Conservation (phyloP, 1,140 invertebrate species). For the Rhagoletis zephyria region DNA sequence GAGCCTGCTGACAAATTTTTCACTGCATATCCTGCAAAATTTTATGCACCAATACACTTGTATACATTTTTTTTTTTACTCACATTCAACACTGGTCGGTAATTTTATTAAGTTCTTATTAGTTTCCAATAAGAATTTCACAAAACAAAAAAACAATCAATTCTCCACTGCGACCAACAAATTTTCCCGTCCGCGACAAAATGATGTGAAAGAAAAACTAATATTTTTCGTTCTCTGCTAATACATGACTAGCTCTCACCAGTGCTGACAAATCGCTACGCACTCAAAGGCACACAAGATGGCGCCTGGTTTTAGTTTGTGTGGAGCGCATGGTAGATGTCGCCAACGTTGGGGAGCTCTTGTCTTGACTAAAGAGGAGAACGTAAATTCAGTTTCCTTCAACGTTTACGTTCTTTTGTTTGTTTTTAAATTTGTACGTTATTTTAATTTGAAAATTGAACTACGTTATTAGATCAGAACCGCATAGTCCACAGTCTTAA, state of each 20-base stretch:
- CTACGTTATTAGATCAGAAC: too few species aligned
- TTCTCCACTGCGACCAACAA: slow-evolving; percentile 23
- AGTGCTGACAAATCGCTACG: background rate
- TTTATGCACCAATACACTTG: slow-evolving; percentile 29
- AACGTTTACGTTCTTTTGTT: too few species aligned
- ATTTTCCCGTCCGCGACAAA: slow-evolving; percentile 41
- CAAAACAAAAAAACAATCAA: slow-evolving; percentile 44
- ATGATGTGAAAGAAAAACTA: slow-evolving; percentile 52
- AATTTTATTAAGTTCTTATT: slow-evolving; percentile 40
- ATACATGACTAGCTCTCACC: slow-evolving; percentile 15
- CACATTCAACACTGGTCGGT: slow-evolving; percentile 41
- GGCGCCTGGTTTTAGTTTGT: background rate
- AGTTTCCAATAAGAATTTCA: slow-evolving; percentile 45
- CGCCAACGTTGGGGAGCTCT: background rate
- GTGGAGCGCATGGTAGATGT: background rate
- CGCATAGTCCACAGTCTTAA: too few species aligned
- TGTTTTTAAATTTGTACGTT: too few species aligned
- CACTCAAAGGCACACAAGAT: background rate
- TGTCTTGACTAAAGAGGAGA: background rate
- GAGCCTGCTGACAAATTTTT: slow-evolving; percentile 36
- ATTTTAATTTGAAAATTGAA: too few species aligned
- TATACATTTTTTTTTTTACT: slow-evolving; percentile 2
- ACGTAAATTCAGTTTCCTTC: too few species aligned
- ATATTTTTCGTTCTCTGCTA: slow-evolving; percentile 37
- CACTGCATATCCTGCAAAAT: slow-evolving; percentile 30